phyloP scores from a whole-genome alignment of 2,113 vertebrate species.

The Sturnira hondurensis region DNA sequence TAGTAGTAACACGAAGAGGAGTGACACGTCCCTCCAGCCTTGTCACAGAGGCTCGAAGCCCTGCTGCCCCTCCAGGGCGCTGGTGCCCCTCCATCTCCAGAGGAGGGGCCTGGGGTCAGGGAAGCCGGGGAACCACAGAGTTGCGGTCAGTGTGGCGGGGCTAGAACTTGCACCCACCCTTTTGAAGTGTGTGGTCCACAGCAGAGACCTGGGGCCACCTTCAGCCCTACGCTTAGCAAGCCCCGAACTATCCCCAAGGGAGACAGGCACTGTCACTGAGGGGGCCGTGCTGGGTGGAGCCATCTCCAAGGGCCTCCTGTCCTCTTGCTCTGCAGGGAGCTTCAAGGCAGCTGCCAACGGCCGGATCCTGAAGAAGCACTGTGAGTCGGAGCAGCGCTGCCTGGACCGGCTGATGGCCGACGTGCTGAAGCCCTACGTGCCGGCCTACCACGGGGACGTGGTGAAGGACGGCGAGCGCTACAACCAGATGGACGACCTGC shows the following conservation, averaged over 20 bases:
- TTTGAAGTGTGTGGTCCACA: background rate
- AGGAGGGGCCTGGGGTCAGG: background rate
- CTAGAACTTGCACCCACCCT: background rate
- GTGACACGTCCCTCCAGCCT: no score
- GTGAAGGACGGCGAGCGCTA: slow-evolving; percentile 97
- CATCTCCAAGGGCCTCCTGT: background rate
- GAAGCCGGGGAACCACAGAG: background rate
- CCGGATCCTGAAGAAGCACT: slow-evolving; percentile 97
- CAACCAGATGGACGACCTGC: slow-evolving; percentile 99
- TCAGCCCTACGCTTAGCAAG: background rate
- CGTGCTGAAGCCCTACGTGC: slow-evolving; percentile 91
- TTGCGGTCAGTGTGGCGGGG: background rate
- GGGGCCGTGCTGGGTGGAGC: background rate
- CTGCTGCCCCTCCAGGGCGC: background rate
- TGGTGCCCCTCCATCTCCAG: background rate
- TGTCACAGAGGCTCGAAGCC: background rate
- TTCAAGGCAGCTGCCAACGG: slow-evolving; percentile 97
- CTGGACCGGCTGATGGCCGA: slow-evolving; percentile 93
- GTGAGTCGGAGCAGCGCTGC: slow-evolving; percentile 97
- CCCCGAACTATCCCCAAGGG: fast-evolving
- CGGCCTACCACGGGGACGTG: slow-evolving; percentile 94
- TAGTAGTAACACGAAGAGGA: fast-evolving
- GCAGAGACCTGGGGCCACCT: fast-evolving
- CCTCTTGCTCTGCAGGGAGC: slow-evolving; percentile 84
- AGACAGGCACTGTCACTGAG: fast-evolving